Base-by-base conservation (phyloP, 2,888 invertebrate species). In the Eurytoma californica region DNA sequence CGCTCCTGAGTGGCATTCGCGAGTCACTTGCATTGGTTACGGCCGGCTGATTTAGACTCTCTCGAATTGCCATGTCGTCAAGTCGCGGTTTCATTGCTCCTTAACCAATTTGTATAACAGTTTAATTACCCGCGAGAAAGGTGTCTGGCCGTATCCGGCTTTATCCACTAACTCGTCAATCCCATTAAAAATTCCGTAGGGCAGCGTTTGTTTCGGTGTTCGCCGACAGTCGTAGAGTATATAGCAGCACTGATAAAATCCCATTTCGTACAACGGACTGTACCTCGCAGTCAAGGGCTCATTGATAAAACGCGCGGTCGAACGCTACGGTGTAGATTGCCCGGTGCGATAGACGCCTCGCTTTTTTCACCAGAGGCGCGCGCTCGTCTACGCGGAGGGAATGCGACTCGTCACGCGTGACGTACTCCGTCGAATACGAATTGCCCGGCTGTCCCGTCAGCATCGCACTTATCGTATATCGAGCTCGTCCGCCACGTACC, bases 1-100 rank as follows among this genome's bases (percentile, higher is more conserved):
- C 66, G 74, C 79, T 66, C 74, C 74, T 70, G 79, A 79, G 79
- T 79, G 60, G 79, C 70, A 79, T 79, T 53, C 73, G 51, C 28
- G 51, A 58, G n/a, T 20, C 51, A 39, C 39, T 16, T 14, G 24
- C 58, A 20, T 3, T 53, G 20, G 2, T 58, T 57, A 16, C 18
- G 5, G 13, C 7, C n/a, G 16, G 3, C 7, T 24, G 30, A 4
- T 47, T 63, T 13, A n/a, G n/a, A 53, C 28, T 60, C 20, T 20
- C 53, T 3, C 20, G 20, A 24, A 13, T 3, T 60, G 58, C 24
- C 13, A 28, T 13, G 20, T 57, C 20, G 18, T 20, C 4, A 20
- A 3, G 53, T 3, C 7, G 12, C 53, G n/a, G 3, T 39, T 39
- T 39, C 39, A 1, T 39, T 1, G 3, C 5, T 39, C 39, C 39